A percentile compares a stretch with the other conserved stretches of the same genome.
Conservation (phyloP, 1,140 invertebrate species). For the Ylistrum balloti region DNA sequence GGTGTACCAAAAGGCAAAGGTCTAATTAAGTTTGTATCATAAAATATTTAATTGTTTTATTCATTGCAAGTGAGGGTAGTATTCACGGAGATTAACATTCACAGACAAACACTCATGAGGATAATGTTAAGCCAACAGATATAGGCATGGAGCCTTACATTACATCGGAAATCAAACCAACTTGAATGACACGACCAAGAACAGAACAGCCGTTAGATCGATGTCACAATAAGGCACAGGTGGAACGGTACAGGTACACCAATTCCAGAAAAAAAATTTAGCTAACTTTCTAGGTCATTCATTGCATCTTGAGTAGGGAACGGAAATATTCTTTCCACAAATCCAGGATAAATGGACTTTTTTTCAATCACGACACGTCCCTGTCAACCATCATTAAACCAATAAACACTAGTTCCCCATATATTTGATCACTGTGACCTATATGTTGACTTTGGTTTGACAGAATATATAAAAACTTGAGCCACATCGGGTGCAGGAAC, state of each 20-base stretch:
- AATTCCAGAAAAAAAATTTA: neutral
- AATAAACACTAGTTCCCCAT: too few relatives aligned
- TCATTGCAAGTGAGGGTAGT: neutral
- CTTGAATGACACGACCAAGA: too few relatives aligned
- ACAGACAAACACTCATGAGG: neutral
- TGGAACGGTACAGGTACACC: neutral
- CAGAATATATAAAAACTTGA: too few relatives aligned
- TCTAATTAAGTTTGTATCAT: neutral
- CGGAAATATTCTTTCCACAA: too few relatives aligned
- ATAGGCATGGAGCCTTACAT: neutral
- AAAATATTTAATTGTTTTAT: neutral
- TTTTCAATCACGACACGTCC: too few relatives aligned
- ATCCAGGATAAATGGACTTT: too few relatives aligned
- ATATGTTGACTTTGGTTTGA: too few relatives aligned
- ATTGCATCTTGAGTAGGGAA: too few relatives aligned
- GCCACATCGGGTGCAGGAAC: too few relatives aligned
- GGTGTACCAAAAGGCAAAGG: neutral
- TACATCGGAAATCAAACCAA: neutral
- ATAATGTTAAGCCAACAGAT: neutral
- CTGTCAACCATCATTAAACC: too few relatives aligned
- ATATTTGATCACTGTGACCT: too few relatives aligned
- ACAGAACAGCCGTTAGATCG: too few relatives aligned
- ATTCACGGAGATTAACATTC: neutral
- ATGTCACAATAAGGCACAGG: neutral
- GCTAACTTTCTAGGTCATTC: neutral